These are phyloP conservation scores for Hirudo medicinalis DNA, from an alignment of 1,140 invertebrate genomes.

Conservation along the genomic window DNA sequence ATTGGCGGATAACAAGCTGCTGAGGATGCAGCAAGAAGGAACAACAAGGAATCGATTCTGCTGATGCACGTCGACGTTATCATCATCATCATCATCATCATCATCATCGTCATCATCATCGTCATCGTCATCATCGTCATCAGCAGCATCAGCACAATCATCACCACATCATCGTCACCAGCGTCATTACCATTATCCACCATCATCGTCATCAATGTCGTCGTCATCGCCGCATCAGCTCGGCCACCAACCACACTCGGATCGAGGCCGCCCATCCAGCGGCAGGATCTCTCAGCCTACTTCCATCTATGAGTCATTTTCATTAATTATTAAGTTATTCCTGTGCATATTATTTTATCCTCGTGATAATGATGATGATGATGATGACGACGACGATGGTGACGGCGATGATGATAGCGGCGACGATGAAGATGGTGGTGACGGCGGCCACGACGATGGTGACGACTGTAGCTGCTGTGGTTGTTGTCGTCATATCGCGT, in stretches of 20 bases:
- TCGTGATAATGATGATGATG: too few species aligned
- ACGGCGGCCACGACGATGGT: background rate
- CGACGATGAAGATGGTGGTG: background rate
- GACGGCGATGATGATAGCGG: background rate
- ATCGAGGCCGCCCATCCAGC: too few species aligned
- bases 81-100: background rate
- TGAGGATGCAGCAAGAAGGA: too few species aligned
- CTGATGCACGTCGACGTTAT: background rate
- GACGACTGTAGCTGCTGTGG: background rate
- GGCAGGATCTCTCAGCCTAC: too few species aligned
- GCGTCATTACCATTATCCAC: background rate
- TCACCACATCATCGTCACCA: background rate
- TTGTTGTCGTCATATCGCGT: too few species aligned
- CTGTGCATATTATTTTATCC: too few species aligned
- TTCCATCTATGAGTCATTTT: background rate
- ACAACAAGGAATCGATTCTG: too few species aligned
- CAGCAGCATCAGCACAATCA: background rate
- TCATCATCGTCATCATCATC: conserved; percentile 6
- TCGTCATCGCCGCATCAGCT: background rate
- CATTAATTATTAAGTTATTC: background rate
- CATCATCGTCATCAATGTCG: background rate
- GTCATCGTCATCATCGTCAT: conserved; percentile 5
- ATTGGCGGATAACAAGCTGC: too few species aligned
- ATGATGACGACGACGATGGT: background rate
- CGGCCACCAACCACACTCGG: too few species aligned